Evolutionary conservation across 1,140 invertebrate species (phyloP).

Genomic region (Drosophila santomea): DNA sequence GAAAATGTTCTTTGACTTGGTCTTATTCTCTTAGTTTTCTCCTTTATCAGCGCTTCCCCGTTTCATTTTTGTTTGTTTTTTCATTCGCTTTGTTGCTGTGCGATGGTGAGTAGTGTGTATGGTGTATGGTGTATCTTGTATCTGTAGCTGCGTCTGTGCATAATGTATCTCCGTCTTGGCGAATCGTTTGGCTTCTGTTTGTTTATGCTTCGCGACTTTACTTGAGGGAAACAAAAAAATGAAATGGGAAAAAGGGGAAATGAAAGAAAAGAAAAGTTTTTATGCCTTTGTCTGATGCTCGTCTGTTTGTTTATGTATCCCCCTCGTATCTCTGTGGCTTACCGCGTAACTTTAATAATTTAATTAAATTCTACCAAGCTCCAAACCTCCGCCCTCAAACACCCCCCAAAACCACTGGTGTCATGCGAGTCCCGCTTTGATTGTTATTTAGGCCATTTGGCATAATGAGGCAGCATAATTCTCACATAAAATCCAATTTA

Average conservation of each 20-base stretch:
- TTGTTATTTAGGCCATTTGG: constrained; percentile 77
- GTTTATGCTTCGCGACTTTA: constrained; percentile 66
- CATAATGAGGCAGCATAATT: constrained; percentile 79
- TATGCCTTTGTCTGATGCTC: constrained; percentile 68
- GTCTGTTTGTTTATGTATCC: constrained; percentile 63
- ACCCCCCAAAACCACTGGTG: constrained; percentile 7
- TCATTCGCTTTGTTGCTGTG: constrained; percentile 25
- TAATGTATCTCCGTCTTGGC: constrained; percentile 70
- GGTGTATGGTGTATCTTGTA: constrained; percentile 50
- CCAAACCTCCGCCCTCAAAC: not conserved
- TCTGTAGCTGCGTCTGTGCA: constrained; percentile 66
- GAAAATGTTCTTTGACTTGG: constrained; percentile 51
- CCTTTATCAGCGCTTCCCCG: constrained; percentile 19
- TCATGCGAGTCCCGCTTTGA: constrained; percentile 55
- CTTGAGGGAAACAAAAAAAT: constrained; percentile 24
- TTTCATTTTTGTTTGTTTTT: constrained; percentile 45
- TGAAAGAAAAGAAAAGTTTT: constrained; percentile 61
- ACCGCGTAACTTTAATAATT: constrained; percentile 78
- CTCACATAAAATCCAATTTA: constrained; percentile 73
- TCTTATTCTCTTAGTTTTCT: constrained; percentile 35
- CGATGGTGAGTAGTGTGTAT: constrained; percentile 1
- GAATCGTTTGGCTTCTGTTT: constrained; percentile 63
- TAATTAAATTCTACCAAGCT: constrained; percentile 68
- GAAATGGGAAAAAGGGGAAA: not conserved
- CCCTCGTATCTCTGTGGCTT: constrained; percentile 52